These are phyloP conservation scores for Euthynnus affinis DNA, from an alignment of 2,797 vertebrate genomes.

Conservation along the genomic window DNA sequence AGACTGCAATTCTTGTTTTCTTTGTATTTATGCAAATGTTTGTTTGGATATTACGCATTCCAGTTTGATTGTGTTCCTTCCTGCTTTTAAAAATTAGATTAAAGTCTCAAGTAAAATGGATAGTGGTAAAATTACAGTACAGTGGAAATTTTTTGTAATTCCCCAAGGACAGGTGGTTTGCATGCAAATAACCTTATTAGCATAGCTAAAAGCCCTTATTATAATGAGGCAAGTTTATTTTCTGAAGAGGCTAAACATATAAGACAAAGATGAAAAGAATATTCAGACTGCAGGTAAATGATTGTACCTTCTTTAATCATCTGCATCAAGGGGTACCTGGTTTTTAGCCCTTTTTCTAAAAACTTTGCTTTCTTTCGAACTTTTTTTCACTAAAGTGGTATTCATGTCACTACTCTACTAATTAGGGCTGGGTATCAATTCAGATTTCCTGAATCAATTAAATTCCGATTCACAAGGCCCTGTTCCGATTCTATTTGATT, in stretches of 20 bases:
- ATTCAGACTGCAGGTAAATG: conserved; percentile 51
- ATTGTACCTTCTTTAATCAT: conserved; percentile 46
- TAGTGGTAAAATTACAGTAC: conserved; percentile 77
- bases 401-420: not conserved
- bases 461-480: too few relatives aligned
- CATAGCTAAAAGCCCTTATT: conserved; percentile 85
- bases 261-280: conserved; percentile 71
- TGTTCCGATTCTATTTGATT: too few relatives aligned
- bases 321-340: conserved; percentile 30
- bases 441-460: too few relatives aligned
- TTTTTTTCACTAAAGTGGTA: not conserved
- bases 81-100: conserved; percentile 85
- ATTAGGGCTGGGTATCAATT: too few relatives aligned
- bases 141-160: conserved; percentile 76
- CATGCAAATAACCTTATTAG: conserved; percentile 87
- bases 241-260: conserved; percentile 72
- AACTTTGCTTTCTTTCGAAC: too few relatives aligned
- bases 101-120: conserved; percentile 79
- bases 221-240: conserved; percentile 75
- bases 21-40: conserved; percentile 88
- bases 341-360: conserved; percentile 24
- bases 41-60: conserved; percentile 84
- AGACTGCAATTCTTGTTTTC: conserved; percentile 79
- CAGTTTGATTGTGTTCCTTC: conserved; percentile 82
- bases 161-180: conserved; percentile 79